Evolutionary conservation across 1,140 invertebrate genomes (phyloP).

Genomic region (Macrosteles quadrilineatus): DNA sequence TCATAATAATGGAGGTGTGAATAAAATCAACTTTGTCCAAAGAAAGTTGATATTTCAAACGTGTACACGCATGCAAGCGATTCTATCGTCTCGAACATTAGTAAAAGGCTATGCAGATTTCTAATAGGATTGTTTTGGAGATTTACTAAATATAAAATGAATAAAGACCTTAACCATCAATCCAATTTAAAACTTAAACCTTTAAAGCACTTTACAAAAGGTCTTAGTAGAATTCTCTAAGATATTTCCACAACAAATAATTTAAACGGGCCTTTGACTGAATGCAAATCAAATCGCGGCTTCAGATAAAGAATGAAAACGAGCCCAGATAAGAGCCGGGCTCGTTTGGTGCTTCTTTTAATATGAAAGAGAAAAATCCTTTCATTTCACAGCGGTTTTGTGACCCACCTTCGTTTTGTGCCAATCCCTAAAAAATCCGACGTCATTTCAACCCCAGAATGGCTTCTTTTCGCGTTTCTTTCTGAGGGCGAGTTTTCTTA

Average conservation of each 20-base stretch:
- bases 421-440: neutral
- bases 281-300: slow-evolving; percentile 12
- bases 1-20: no score
- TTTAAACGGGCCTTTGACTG: slow-evolving; percentile 12
- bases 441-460: slow-evolving; percentile 6
- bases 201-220: no score
- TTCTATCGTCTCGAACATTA: no score
- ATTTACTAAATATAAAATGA: no score
- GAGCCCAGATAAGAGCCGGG: slow-evolving; percentile 14
- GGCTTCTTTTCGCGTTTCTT: slow-evolving; percentile 27
- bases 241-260: slow-evolving; percentile 30
- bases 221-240: neutral
- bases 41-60: no score
- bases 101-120: no score
- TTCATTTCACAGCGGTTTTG: slow-evolving; percentile 19
- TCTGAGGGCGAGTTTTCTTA: slow-evolving; percentile 25
- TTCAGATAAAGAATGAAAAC: slow-evolving; percentile 17
- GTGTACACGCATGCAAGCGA: no score
- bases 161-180: no score
- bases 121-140: no score
- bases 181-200: no score
- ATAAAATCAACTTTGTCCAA: no score
- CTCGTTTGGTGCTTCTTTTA: slow-evolving; percentile 23
- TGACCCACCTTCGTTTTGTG: slow-evolving; percentile 15
- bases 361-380: slow-evolving; percentile 19